phyloP scores from a whole-genome alignment of 2,888 invertebrate genomes.

The Epirrhoe alternata region DNA sequence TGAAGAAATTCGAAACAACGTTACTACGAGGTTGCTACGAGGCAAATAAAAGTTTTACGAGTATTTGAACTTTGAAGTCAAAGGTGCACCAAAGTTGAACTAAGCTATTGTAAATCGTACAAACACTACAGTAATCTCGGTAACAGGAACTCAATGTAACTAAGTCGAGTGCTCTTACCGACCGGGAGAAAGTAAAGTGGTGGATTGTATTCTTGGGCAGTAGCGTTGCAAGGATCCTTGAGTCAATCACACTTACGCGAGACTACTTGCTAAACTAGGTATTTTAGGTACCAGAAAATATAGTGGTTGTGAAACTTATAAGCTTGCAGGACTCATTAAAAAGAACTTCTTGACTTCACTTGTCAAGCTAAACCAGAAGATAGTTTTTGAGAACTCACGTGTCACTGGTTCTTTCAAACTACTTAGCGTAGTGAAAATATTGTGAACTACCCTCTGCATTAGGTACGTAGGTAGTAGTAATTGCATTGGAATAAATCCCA shows the following conservation, averaged over 20 bases:
- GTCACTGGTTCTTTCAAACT: too few relatives aligned
- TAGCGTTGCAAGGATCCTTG: constrained; percentile 5
- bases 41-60: neutral
- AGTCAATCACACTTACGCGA: neutral
- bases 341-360: too few relatives aligned
- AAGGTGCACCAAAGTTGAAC: constrained; percentile 29
- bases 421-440: too few relatives aligned
- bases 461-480: too few relatives aligned
- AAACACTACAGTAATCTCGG: constrained; percentile 42
- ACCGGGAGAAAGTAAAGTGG: constrained; percentile 60
- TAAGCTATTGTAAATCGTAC: constrained; percentile 34
- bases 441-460: too few relatives aligned
- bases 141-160: constrained; percentile 50
- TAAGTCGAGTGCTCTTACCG: constrained; percentile 55
- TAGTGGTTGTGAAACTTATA: too few relatives aligned
- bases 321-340: too few relatives aligned
- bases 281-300: neutral
- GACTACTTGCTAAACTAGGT: neutral
- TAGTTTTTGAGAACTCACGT: too few relatives aligned
- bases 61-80: neutral
- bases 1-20: neutral
- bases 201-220: constrained; percentile 40
- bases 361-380: too few relatives aligned
- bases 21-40: neutral
- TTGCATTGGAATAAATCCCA: too few relatives aligned